phyloP scores from a whole-genome alignment of 2,888 invertebrate genomes.

The Cheilosia scutellata region DNA sequence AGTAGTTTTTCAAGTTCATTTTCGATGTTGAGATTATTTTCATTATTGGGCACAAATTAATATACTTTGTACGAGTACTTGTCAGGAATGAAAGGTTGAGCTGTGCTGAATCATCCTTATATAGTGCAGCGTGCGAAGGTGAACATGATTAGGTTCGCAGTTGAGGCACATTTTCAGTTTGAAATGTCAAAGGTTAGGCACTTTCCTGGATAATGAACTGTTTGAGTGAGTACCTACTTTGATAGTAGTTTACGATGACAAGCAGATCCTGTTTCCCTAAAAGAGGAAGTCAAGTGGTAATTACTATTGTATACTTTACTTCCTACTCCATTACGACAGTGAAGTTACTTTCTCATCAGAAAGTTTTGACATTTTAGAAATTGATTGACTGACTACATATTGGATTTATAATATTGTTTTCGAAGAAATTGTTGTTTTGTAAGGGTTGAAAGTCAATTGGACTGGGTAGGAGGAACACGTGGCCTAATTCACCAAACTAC shows the following conservation, averaged over 20 bases:
- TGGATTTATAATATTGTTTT: not conserved
- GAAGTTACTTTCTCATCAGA: not conserved
- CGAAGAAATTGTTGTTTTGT: not conserved
- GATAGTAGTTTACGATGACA: not conserved
- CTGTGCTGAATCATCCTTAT: not conserved
- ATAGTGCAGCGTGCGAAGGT: not conserved
- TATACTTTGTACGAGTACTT: not conserved
- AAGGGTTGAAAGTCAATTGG: no score
- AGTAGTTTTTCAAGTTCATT: not conserved
- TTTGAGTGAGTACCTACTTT: not conserved
- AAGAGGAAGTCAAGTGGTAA: slow-evolving; percentile 20
- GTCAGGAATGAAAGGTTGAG: not conserved
- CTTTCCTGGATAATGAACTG: not conserved
- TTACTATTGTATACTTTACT: not conserved
- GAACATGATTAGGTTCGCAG: slow-evolving; percentile 13
- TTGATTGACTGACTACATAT: not conserved
- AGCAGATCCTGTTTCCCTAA: not conserved
- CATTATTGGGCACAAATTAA: no score
- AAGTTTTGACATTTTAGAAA: not conserved
- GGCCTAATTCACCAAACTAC: no score
- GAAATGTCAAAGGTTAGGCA: slow-evolving; percentile 30
- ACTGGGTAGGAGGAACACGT: no score
- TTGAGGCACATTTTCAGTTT: slow-evolving; percentile 7
- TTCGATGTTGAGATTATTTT: no score
- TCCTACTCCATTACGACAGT: not conserved